Evolutionary conservation across 2,113 vertebrate species (phyloP), one percentile per base, ranked within the genome.

Genomic region (Tupaia tana): DNA sequence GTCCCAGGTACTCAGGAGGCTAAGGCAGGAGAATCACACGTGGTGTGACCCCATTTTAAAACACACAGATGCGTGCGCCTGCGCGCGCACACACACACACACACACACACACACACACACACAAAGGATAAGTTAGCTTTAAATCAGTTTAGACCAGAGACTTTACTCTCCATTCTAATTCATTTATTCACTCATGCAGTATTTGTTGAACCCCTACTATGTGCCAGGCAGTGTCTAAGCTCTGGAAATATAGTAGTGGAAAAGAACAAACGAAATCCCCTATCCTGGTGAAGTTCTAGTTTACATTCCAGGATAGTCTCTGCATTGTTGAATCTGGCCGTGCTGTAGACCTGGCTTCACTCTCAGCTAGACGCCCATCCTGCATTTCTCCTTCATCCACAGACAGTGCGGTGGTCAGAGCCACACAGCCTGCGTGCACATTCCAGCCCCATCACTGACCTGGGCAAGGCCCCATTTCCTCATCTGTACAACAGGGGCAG

Each of bases 371-470:
- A 64, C 19, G 14, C 43, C 43, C 69, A 6, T 11, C 27, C 14
- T 16, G 15, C 0, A 6, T 3, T 1, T 24, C 16, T 0, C 6
- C 16, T 9, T 8, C 2, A 0, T 8, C 29, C 15, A 0, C 31
- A 16, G 25, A 13, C 9, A 2, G 34, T 13, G 4, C 6, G 1
- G 66, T n/a, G 9, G 8, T 59, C 24, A 10, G 58, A 87, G 85
- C 73, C 59, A 4, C 25, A 12, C 7, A 0, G 11, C 52, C 63
- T 0, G 4, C 34, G 10, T 54, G 87, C 27, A 12, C 20, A 10
- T 77, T 71, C 52, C 27, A 12, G 63, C 58, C 54, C 74, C 2
- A 0, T 14, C 67, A 3, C 61, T 31, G 15, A 66, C 24, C 87
- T 20, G 12, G 52, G n/a, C 59, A 74, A 4, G 22, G 19, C 31